Evolutionary conservation across 2,113 vertebrate species (phyloP).

Genomic region (Ploceus nigricollis): DNA sequence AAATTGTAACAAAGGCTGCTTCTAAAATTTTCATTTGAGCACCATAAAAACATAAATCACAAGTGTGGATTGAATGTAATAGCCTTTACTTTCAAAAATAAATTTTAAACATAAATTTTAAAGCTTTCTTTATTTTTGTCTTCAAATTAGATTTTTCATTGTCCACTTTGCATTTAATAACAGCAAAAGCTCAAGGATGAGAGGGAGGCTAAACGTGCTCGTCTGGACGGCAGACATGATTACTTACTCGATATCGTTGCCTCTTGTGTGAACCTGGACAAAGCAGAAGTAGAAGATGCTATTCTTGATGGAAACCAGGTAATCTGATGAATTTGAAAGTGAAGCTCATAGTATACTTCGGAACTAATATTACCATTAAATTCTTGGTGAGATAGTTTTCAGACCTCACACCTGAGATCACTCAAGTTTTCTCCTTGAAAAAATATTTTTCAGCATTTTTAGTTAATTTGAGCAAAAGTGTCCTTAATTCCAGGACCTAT

Average conservation of each 20-base stretch:
- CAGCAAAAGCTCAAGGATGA: slow-evolving; percentile 94
- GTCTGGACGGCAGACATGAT: slow-evolving; percentile 85
- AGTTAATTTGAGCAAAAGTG: not conserved
- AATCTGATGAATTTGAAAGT: not conserved
- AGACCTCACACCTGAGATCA: not conserved
- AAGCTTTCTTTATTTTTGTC: not conserved
- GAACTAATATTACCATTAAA: not conserved
- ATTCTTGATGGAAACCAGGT: slow-evolving; percentile 91
- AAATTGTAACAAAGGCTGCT: not conserved
- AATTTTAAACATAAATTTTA: not conserved
- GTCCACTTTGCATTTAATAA: not conserved
- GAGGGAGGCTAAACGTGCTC: slow-evolving; percentile 85
- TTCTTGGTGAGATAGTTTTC: not conserved
- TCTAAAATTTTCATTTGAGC: not conserved
- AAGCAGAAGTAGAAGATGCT: slow-evolving; percentile 86
- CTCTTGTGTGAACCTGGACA: slow-evolving; percentile 83
- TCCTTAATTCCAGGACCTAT: not conserved
- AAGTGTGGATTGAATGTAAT: not conserved
- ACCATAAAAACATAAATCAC: not conserved
- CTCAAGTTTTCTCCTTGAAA: not conserved
- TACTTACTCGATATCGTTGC: slow-evolving; percentile 85
- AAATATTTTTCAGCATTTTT: not conserved
- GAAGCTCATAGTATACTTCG: not conserved
- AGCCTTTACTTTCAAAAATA: not conserved
- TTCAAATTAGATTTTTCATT: not conserved